Percentiles rank a stretch among this genome's conserved stretches.
These are phyloP conservation scores for Hestina assimilis DNA, from an alignment of 1,140 invertebrate species.

Conservation along the genomic window DNA sequence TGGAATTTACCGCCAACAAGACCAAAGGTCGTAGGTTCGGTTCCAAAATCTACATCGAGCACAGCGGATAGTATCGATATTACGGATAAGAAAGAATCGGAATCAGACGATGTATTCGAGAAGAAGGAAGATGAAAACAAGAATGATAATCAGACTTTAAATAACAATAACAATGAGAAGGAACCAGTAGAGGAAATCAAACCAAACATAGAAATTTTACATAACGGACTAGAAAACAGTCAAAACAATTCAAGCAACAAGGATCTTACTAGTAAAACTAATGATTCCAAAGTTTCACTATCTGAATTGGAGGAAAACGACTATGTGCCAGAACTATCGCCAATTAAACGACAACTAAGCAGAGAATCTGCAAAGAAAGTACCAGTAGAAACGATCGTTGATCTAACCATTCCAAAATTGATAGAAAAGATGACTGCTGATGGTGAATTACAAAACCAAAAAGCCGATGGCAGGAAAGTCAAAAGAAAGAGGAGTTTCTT, in stretches of 20 bases:
- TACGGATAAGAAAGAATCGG: constrained; percentile 38
- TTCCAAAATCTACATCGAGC: constrained; percentile 66
- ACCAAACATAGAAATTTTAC: constrained; percentile 37
- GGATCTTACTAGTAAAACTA: constrained; percentile 27
- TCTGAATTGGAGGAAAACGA: constrained; percentile 64
- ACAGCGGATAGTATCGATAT: constrained; percentile 46
- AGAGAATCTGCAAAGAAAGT: constrained; percentile 48
- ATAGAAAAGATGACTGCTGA: constrained; percentile 65
- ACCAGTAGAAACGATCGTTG: constrained; percentile 43
- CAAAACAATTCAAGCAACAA: constrained; percentile 25
- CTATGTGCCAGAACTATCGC: constrained; percentile 55
- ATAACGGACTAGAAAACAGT: constrained; percentile 42
- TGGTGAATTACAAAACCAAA: constrained; percentile 53
- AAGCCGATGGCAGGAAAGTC: constrained; percentile 54
- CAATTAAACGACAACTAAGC: constrained; percentile 50
- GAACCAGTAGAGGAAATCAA: constrained; percentile 28
- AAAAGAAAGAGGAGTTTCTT: constrained; percentile 71
- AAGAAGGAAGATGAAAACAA: constrained; percentile 36
- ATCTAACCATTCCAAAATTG: constrained; percentile 64
- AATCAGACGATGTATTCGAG: constrained; percentile 64
- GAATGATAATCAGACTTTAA: constrained; percentile 13
- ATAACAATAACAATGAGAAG: constrained; percentile 21
- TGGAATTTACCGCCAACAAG: constrained; percentile 67
- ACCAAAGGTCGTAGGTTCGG: constrained; percentile 65
- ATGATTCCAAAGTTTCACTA: constrained; percentile 48